phyloP scores from a whole-genome alignment of 2,888 invertebrate genomes.

The Aphidoletes aphidimyza region DNA sequence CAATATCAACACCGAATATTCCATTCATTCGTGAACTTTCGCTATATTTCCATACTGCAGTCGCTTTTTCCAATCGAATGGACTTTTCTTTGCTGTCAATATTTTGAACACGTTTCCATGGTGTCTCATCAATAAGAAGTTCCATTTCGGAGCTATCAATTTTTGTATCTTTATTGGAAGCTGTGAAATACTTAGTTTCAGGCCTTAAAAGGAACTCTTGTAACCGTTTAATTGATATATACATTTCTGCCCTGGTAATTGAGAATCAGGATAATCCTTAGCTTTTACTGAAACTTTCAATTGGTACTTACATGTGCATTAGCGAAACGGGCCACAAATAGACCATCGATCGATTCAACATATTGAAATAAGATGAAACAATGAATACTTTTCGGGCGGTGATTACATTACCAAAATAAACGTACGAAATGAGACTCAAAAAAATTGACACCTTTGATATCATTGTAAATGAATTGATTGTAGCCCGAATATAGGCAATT shows the following conservation, averaged over 20 bases:
- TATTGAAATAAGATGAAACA: constrained; percentile 83
- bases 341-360: constrained; percentile 80
- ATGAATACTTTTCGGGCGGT: constrained; percentile 84
- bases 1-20: background rate
- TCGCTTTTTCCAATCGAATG: constrained; percentile 52
- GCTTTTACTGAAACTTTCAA: too few species aligned
- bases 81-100: background rate
- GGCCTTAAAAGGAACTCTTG: constrained; percentile 72
- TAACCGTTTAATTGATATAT: constrained; percentile 78
- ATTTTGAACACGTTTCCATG: background rate
- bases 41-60: constrained; percentile 54
- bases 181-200: constrained; percentile 59
- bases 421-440: constrained; percentile 77
- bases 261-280: too few species aligned
- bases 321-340: constrained; percentile 85
- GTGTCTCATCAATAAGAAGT: background rate
- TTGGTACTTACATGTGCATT: constrained; percentile 64
- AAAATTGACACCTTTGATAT: constrained; percentile 84
- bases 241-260: constrained; percentile 73
- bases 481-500: constrained; percentile 75
- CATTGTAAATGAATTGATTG: constrained; percentile 77
- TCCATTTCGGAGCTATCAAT: too few species aligned
- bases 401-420: constrained; percentile 75
- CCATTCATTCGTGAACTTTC: background rate
- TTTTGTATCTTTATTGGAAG: background rate